Percentiles rank a stretch among this genome's conserved stretches.
Evolutionary conservation across 2,113 vertebrate genomes (phyloP).

Genomic region (Microcebus jonahi): DNA sequence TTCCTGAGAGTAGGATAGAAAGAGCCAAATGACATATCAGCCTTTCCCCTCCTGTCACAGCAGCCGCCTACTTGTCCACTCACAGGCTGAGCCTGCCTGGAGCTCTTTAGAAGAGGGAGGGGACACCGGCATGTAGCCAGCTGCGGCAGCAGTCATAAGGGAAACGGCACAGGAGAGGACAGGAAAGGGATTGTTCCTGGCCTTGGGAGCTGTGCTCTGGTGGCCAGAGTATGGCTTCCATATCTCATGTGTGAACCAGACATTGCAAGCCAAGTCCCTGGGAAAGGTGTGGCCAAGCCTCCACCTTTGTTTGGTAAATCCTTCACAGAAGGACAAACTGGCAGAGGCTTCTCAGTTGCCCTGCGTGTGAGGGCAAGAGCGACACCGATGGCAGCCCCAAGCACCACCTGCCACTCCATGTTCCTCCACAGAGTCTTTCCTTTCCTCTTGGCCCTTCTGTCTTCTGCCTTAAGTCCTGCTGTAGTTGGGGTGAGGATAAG

Average conservation of each 20-base stretch:
- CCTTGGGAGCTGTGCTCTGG: background rate
- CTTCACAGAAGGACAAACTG: background rate
- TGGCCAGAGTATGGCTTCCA: background rate
- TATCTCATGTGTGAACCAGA: background rate
- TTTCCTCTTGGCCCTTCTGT: background rate
- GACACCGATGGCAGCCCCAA: background rate
- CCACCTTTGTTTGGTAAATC: background rate
- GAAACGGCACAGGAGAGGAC: background rate
- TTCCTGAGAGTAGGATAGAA: slow-evolving; percentile 78
- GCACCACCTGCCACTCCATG: background rate
- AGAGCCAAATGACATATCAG: slow-evolving; percentile 51
- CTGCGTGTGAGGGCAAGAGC: background rate
- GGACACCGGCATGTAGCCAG: background rate
- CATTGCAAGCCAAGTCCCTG: background rate
- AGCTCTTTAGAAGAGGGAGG: background rate
- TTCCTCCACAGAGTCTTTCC: background rate
- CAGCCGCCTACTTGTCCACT: background rate
- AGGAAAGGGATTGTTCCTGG: slow-evolving; percentile 70
- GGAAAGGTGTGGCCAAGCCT: background rate
- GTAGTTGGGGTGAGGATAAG: background rate
- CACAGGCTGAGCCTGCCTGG: background rate
- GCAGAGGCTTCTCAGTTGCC: background rate
- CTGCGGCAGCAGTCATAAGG: background rate
- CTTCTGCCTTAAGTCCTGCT: background rate
- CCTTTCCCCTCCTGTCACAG: background rate